Conservation (phyloP, 2,888 invertebrate genomes). For the Alviniconcha strummeri region DNA sequence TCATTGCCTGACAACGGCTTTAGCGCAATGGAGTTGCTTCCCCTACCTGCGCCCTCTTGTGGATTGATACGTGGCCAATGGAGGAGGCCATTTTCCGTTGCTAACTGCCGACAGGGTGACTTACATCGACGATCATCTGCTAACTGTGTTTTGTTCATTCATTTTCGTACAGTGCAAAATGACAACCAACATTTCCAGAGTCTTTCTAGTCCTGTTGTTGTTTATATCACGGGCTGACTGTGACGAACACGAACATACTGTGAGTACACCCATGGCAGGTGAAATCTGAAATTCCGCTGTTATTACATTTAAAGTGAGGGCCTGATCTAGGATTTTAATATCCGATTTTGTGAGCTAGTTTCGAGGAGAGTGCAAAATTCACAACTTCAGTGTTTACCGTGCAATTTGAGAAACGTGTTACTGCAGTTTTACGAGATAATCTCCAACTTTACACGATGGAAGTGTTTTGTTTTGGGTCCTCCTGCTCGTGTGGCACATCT, state of each 20-base stretch:
- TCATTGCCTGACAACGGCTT: conserved; percentile 14
- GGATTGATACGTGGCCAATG: conserved; percentile 68
- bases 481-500: no score
- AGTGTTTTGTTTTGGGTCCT: no score
- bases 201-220: conserved; percentile 41
- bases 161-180: conserved; percentile 37
- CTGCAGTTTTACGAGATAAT: no score
- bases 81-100: conserved; percentile 60
- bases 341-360: no score
- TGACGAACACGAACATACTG: conserved; percentile 87
- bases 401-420: no score
- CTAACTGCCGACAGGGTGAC: conserved; percentile 24
- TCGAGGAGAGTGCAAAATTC: no score
- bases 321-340: no score
- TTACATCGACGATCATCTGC: conserved; percentile 37
- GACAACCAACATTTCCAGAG: conserved; percentile 41
- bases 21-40: conserved; percentile 37
- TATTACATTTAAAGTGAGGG: no score
- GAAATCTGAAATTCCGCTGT: no score
- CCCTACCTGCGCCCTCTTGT: conserved; percentile 45
- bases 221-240: conserved; percentile 60
- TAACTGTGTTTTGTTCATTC: not conserved
- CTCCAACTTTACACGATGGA: no score
- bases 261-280: conserved; percentile 75
- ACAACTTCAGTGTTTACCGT: no score